phyloP scores from a whole-genome alignment of 2,113 vertebrate species.

The Anser brachyrhynchus region DNA sequence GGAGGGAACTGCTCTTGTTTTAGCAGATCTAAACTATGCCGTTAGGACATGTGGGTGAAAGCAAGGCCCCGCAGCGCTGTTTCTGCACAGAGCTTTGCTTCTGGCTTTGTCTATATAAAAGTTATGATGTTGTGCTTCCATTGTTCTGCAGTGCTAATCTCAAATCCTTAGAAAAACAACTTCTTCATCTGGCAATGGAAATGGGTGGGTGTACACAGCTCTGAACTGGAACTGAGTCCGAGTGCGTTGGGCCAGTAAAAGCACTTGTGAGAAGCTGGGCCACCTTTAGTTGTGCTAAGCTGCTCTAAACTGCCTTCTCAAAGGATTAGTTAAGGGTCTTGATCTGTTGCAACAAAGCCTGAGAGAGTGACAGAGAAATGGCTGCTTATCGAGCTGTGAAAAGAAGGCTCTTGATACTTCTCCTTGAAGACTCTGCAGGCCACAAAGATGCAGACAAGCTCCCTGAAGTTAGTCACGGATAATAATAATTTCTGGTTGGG shows the following conservation, averaged over 20 bases:
- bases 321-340: neutral
- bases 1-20: neutral
- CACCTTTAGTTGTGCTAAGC: neutral
- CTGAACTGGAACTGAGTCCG: neutral
- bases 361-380: neutral
- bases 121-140: accelerated
- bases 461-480: neutral
- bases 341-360: neutral
- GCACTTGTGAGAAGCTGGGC: neutral
- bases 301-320: neutral
- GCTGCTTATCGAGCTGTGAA: neutral
- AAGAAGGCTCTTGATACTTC: neutral
- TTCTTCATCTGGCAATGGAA: neutral
- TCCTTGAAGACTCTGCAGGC: neutral
- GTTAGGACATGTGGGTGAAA: neutral
- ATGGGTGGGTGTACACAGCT: neutral
- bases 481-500: neutral
- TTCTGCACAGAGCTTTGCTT: neutral
- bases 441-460: neutral
- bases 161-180: neutral
- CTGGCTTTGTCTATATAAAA: neutral
- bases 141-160: slow-evolving; percentile 4
- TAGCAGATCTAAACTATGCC: neutral
- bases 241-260: accelerated
- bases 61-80: neutral